phyloP scores from a whole-genome alignment of 2,888 invertebrate species.

The Lathronympha strigana region DNA sequence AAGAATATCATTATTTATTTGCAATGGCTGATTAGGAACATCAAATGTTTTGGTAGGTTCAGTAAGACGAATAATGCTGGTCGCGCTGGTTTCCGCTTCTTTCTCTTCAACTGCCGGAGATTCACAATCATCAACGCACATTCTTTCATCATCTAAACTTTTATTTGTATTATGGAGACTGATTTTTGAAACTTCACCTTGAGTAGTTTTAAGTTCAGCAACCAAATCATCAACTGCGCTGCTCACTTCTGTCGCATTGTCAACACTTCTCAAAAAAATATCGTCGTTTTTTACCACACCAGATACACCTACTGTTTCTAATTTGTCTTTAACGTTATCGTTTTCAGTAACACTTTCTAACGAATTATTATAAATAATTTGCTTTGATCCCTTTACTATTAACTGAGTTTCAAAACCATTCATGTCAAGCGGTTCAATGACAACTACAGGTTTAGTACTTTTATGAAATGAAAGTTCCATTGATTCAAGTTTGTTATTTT shows the following conservation, averaged over 20 bases:
- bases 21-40: not conserved
- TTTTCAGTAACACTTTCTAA: not conserved
- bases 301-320: not conserved
- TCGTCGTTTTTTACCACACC: not conserved
- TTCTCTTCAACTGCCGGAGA: not conserved
- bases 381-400: not conserved
- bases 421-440: conserved; percentile 23
- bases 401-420: conserved; percentile 6
- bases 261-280: not conserved
- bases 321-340: not conserved
- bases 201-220: not conserved
- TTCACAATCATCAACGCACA: conserved; percentile 2
- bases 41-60: not conserved
- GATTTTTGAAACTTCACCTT: not conserved
- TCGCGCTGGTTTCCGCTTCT: not conserved
- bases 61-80: not conserved
- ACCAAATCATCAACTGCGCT: not conserved
- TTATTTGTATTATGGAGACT: not conserved
- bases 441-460: conserved; percentile 9
- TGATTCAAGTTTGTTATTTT: not conserved
- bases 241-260: not conserved
- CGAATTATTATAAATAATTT: not conserved
- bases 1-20: not conserved
- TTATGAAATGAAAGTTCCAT: not conserved
- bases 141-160: not conserved